Conservation (phyloP, 2,113 vertebrate species). For the Elaphurus davidianus region DNA sequence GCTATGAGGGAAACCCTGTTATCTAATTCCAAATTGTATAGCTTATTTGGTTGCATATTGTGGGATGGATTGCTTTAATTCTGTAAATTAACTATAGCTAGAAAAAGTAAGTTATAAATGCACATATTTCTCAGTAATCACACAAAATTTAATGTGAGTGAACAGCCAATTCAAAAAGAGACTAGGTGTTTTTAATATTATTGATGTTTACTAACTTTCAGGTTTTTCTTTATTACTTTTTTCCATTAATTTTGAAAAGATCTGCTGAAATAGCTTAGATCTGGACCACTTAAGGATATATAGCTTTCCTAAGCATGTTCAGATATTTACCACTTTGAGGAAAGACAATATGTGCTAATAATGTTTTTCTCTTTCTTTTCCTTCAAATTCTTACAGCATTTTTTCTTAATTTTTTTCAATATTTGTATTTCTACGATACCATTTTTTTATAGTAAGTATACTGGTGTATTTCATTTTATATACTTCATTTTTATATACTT, state of each 20-base stretch:
- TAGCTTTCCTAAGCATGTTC: neutral
- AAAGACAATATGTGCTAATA: neutral
- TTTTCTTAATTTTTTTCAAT: neutral
- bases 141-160: neutral
- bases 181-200: neutral
- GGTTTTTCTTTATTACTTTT: neutral
- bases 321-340: neutral
- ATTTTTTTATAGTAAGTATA: neutral
- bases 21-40: neutral
- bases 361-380: neutral
- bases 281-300: neutral
- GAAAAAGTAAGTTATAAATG: neutral
- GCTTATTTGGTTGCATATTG: neutral
- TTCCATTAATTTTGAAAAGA: neutral
- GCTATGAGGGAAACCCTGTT: neutral
- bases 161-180: neutral
- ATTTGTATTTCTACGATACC: neutral
- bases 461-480: neutral
- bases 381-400: neutral
- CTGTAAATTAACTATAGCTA: neutral
- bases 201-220: neutral
- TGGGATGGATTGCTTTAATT: neutral
- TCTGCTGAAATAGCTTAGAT: neutral
- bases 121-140: neutral
- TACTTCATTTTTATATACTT: neutral